Base-by-base conservation (phyloP, 2,113 vertebrate species). In the Hemiprocne comata region DNA sequence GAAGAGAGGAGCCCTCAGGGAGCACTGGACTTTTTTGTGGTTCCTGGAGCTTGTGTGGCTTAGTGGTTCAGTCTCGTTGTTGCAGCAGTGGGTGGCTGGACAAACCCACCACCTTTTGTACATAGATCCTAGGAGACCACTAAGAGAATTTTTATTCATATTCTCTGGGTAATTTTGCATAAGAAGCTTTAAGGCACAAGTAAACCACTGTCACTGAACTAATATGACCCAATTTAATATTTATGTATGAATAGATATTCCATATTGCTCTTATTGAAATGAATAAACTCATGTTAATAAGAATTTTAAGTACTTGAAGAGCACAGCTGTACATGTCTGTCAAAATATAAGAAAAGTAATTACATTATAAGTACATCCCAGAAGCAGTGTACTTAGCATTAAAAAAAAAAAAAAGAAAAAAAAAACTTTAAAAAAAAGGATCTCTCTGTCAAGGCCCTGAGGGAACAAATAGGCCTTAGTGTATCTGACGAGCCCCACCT, bases 211-310 rank as follows among this genome's bases (percentile, higher is more conserved):
- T 46, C 48, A 44, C 31, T 86, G 80, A 93, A 85, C 65, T 78
- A 69, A 71, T 86, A 50, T 78, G 51, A 90, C 75, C 69, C 33
- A 80, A 40, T 84, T 90, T 86, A 62, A 55, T 89, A 94, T 95
- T 93, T 93, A 81, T 79, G 86, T 95, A 91, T 92, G 66, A 94
- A 82, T 38, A 81, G 38, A 14, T 70, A 77, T 77, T 89, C 13
- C 44, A n/a, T 69, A 58, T 64, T 91, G 31, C 58, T 91, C 25
- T 84, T 91, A 62, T 26, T 70, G 60, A 85, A 92, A 80, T 76
- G 54, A 93, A 77, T 67, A 84, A 77, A n/a, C 3, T 5, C 48
- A 31, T 2, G 6, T 87, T 86, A 93, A 91, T 95, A 85, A 75
- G 77, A 90, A 75, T 82, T 71, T 81, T 76, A 88, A 91, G 75